Conservation (phyloP, 2,888 invertebrate species). For the Julus scandinavius region DNA sequence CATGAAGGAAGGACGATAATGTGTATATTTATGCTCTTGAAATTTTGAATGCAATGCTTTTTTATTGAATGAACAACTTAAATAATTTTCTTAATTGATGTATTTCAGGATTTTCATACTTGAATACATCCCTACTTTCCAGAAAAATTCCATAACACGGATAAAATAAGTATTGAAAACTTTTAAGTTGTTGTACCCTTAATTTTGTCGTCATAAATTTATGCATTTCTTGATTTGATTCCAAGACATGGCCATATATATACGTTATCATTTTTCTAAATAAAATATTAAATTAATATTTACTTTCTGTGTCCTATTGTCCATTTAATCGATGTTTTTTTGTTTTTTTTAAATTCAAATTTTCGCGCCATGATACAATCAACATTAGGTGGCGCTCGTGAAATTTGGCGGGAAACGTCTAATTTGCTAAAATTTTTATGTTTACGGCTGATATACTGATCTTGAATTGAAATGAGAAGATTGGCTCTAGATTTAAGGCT, state of each 20-base stretch:
- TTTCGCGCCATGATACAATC: background rate
- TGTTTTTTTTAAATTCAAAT: background rate
- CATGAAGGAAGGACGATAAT: too few relatives aligned
- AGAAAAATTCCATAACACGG: constrained; percentile 38
- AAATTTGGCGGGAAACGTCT: background rate
- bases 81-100: background rate
- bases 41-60: too few relatives aligned
- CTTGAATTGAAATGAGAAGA: background rate
- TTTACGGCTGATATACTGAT: background rate
- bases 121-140: constrained; percentile 46
- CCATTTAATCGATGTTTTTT: too few relatives aligned
- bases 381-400: background rate
- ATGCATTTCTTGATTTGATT: background rate
- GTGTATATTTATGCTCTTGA: too few relatives aligned
- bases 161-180: constrained; percentile 22
- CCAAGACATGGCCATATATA: too few relatives aligned
- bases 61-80: too few relatives aligned
- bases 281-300: too few relatives aligned
- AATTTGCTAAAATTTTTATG: background rate
- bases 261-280: too few relatives aligned
- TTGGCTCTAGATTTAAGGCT: background rate
- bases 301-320: too few relatives aligned
- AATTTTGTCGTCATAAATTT: background rate
- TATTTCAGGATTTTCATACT: constrained; percentile 41
- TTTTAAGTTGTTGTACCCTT: background rate